These are phyloP conservation scores for Microvelia longipes DNA, from an alignment of 1,140 invertebrate genomes.

Conservation along the genomic window DNA sequence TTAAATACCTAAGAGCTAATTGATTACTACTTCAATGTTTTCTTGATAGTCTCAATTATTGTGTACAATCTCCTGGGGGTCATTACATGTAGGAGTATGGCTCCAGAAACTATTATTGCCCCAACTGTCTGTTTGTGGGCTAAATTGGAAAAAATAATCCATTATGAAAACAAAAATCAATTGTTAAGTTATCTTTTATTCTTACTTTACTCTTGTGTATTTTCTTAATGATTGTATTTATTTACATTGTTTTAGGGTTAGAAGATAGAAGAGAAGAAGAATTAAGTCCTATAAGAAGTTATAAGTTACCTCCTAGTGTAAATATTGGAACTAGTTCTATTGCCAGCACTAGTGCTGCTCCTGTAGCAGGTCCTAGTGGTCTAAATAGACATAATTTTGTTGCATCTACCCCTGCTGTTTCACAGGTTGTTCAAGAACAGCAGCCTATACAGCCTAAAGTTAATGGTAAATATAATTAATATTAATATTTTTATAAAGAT, in stretches of 20 bases:
- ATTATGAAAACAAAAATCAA: too few species aligned
- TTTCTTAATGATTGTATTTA: too few species aligned
- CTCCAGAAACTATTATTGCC: too few species aligned
- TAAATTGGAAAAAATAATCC: too few species aligned
- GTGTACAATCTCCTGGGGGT: too few species aligned
- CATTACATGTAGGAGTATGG: too few species aligned
- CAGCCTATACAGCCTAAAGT: not conserved
- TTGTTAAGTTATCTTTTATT: too few species aligned
- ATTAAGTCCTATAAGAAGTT: not conserved
- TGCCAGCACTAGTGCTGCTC: not conserved
- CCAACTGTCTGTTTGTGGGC: too few species aligned
- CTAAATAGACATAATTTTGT: slow-evolving; percentile 9
- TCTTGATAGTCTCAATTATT: too few species aligned
- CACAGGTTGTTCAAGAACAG: not conserved
- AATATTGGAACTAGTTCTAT: not conserved
- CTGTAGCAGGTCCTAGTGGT: slow-evolving; percentile 16
- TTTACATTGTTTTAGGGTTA: not conserved
- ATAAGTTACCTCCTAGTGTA: not conserved
- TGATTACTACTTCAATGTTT: too few species aligned
- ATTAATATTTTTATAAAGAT: not conserved
- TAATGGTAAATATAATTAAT: not conserved
- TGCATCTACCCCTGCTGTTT: slow-evolving; percentile 10
- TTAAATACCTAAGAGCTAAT: too few species aligned
- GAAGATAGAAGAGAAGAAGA: not conserved
- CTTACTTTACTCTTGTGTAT: too few species aligned